Evolutionary conservation across 1,140 invertebrate genomes (phyloP).

Genomic region (Pararge aegeria): DNA sequence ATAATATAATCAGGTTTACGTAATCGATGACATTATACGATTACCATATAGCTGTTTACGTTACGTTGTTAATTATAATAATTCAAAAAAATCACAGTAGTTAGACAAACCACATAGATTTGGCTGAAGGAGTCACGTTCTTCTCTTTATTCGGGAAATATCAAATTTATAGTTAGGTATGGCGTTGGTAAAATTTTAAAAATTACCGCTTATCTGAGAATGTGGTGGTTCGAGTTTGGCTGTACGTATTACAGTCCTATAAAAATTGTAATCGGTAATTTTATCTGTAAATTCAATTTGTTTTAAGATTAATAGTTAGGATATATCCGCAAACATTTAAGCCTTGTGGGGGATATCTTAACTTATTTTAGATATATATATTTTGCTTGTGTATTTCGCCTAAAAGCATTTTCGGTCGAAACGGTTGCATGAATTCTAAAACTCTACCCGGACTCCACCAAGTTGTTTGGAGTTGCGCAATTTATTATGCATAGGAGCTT

Average conservation of each 20-base stretch:
- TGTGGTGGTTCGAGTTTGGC: slow-evolving; percentile 50
- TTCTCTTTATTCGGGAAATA: slow-evolving; percentile 63
- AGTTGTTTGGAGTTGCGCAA: slow-evolving; percentile 10
- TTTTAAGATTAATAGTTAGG: slow-evolving; percentile 72
- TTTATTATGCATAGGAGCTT: slow-evolving; percentile 30
- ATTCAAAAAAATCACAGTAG: slow-evolving; percentile 32
- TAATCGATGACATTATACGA: slow-evolving; percentile 23
- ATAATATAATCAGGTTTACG: background rate
- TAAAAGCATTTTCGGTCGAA: slow-evolving; percentile 32
- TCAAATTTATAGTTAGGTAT: slow-evolving; percentile 66
- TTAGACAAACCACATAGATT: slow-evolving; percentile 57
- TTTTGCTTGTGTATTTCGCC: slow-evolving; percentile 51
- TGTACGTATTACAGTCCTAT: slow-evolving; percentile 62
- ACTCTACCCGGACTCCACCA: slow-evolving; percentile 43
- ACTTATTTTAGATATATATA: slow-evolving; percentile 48
- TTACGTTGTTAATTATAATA: slow-evolving; percentile 30
- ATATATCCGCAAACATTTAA: slow-evolving; percentile 54
- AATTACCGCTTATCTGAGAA: slow-evolving; percentile 61
- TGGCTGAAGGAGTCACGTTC: slow-evolving; percentile 57
- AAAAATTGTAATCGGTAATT: slow-evolving; percentile 62
- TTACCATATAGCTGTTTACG: slow-evolving; percentile 26
- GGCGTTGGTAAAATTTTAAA: slow-evolving; percentile 58
- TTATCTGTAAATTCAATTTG: slow-evolving; percentile 66
- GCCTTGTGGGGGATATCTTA: slow-evolving; percentile 45
- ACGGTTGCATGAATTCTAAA: slow-evolving; percentile 63